Evolutionary conservation across 2,888 invertebrate species (phyloP), one percentile per base, ranked within the genome.

Genomic region (Cylindroiulus punctatus): DNA sequence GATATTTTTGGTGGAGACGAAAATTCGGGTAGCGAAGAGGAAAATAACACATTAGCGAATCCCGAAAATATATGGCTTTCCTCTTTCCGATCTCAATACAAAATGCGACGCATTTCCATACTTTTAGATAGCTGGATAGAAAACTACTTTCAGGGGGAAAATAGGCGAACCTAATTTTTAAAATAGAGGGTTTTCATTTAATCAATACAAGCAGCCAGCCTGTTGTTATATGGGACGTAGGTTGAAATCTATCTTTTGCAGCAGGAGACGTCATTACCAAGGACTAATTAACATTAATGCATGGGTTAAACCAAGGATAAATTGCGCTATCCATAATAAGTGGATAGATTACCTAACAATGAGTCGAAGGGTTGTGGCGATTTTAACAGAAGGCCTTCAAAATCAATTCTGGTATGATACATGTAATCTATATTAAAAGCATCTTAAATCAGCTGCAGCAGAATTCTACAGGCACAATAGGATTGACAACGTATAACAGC

Each of bases 201-300:
- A 65, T 65, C 65, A n/a, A 65, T 65, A 65, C 7, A 26, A n/a
- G 65, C 65, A 65, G 65, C 26, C 65, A 65, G 65, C 26, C 22
- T 26, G 65, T 26, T 65, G 65, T 65, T 65, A 65, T 22, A 26
- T 65, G 26, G 10, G 26, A 26, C 65, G 22, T 5, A 26, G 65
- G 65, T 22, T 65, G 26, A 65, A 26, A 65, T 65, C 65, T 57
- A 65, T 65, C 65, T 65, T 65, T 65, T 65, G 22, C 8, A 10
- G 65, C 65, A 65, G n/a, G 19, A 26, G 65, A 65, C 65, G 65
- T 26, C 65, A 65, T 65, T 65, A 65, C n/a, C 26, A 10, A 26
- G 65, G 65, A n/a, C 26, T 65, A 65, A 65, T 65, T 65, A 65
- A 65, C 65, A 26, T 65, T 65, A 65, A 65, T 65, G 26, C 65